phyloP scores from a whole-genome alignment of 2,797 vertebrate genomes.

The Gallinago nigripennis region DNA sequence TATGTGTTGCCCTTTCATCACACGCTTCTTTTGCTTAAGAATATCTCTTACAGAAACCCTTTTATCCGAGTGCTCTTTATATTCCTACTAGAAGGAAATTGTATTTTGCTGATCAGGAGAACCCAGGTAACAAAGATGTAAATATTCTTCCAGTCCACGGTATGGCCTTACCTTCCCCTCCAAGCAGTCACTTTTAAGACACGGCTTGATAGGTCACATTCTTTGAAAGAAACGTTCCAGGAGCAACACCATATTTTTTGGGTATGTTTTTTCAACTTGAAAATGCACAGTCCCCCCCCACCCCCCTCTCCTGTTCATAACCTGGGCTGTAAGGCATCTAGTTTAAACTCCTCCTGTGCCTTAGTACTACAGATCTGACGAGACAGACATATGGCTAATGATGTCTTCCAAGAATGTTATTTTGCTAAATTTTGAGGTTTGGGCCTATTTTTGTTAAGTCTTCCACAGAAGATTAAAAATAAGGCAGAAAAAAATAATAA shows the following conservation, averaged over 20 bases:
- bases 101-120: background rate
- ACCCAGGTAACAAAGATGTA: background rate
- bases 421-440: background rate
- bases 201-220: background rate
- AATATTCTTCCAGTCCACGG: background rate
- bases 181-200: background rate
- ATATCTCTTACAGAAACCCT: background rate
- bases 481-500: background rate
- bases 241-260: background rate
- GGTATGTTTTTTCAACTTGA: background rate
- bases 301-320: background rate
- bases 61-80: background rate
- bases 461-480: background rate
- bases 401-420: background rate
- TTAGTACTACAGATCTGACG: background rate
- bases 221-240: background rate
- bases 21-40: background rate
- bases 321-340: background rate
- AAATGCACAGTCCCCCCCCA: background rate
- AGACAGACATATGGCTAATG: background rate
- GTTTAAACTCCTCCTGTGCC: background rate
- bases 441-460: background rate
- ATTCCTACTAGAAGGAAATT: background rate
- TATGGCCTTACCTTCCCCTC: background rate
- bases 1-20: background rate